Evolutionary conservation across 2,113 vertebrate species (phyloP).

Genomic region (Nanger granti): DNA sequence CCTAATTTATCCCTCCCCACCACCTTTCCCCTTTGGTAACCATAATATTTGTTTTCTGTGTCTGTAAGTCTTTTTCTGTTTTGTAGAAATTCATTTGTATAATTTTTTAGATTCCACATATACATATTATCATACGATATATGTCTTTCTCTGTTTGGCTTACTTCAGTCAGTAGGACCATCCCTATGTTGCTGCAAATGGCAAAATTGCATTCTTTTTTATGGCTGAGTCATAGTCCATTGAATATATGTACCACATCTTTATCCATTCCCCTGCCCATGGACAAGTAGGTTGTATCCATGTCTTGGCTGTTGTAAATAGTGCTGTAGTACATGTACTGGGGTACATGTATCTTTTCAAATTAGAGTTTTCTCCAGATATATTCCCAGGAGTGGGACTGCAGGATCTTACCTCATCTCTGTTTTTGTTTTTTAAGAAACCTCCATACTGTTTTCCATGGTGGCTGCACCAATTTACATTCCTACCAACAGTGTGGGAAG

Average conservation of each 20-base stretch:
- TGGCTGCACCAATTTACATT: not conserved
- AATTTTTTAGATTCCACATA: not conserved
- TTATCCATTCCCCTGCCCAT: not conserved
- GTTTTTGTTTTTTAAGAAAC: not conserved
- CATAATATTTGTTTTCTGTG: not conserved
- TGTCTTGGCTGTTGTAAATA: not conserved
- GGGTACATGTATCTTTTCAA: not conserved
- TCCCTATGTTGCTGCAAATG: not conserved
- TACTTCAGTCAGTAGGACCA: not conserved
- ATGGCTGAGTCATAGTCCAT: not conserved
- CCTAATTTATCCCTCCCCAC: not conserved
- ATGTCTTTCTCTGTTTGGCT: not conserved
- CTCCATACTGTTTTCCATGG: not conserved
- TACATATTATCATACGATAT: not conserved
- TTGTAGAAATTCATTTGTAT: not conserved
- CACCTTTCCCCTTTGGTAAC: not conserved
- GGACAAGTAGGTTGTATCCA: too few relatives aligned
- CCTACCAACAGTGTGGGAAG: not conserved
- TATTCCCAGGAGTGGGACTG: not conserved
- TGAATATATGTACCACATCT: not conserved
- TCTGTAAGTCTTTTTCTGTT: not conserved
- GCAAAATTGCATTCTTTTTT: not conserved
- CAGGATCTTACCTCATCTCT: not conserved
- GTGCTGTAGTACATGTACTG: not conserved
- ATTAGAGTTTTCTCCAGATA: not conserved